phyloP scores from a whole-genome alignment of 2,113 vertebrate species.

The Rousettus leschenaultii region DNA sequence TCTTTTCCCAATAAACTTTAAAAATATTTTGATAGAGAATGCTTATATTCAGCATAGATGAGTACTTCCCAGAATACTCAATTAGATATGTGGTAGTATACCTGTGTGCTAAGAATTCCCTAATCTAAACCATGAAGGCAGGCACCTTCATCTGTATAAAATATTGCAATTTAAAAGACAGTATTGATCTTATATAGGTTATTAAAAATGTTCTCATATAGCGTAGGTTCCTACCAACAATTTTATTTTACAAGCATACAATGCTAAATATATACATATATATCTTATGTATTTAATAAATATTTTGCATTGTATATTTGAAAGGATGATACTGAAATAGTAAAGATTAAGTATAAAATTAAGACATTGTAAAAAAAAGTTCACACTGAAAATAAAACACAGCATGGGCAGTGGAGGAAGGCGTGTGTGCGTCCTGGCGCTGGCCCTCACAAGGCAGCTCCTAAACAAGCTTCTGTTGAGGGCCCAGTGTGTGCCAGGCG shows the following conservation, averaged over 20 bases:
- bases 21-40: neutral
- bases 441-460: neutral
- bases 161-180: neutral
- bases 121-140: neutral
- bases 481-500: neutral
- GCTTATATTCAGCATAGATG: neutral
- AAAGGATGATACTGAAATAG: neutral
- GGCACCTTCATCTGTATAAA: neutral
- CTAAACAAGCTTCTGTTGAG: neutral
- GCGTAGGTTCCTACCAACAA: neutral
- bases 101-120: neutral
- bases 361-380: neutral
- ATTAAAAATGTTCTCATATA: neutral
- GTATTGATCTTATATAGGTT: neutral
- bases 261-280: neutral
- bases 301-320: neutral
- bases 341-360: neutral
- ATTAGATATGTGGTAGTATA: neutral
- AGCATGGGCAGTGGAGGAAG: neutral
- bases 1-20: neutral
- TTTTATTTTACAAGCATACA: neutral
- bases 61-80: neutral
- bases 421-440: neutral
- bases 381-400: neutral
- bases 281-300: neutral